Base-by-base conservation (phyloP, 2,888 invertebrate species). In the Uropetala carovei region DNA sequence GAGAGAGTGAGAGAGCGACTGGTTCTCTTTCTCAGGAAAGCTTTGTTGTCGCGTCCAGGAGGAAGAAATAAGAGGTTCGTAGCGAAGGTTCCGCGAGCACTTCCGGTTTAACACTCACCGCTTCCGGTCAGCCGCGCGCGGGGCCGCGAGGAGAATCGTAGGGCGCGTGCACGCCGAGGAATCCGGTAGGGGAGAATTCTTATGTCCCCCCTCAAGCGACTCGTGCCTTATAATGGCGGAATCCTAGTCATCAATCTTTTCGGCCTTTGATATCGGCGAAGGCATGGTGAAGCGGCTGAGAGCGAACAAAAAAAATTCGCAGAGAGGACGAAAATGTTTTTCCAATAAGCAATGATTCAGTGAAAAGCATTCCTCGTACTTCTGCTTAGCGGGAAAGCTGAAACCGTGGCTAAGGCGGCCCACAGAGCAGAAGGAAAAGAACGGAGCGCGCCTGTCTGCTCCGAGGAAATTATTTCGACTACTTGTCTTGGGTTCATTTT, bases 1-100 rank as follows among this genome's bases (percentile, higher is more conserved):
- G 60, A 27, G 86, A 60, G 30, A 86, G 59, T 10, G 60, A 27
- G 86, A 60, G 30, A 86, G 59, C 59, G 86, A 86, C 86, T 59
- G 27, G 86, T 59, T 86, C 59, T 86, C 59, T 86, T 60, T 60
- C 60, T 86, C 59, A 60, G 86, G 60, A 60, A 60, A 86, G 75
- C 75, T 75, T 75, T 75, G 75, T 75, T 75, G 75, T 75, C 75
- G 75, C 75, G 75, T 75, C 27, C 75, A 60, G 18, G 75, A 22
- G 75, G 27, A 22, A 27, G 22, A 22, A 27, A 27, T 75, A 60
- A 75, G 75, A 75, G 68, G 75, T 75, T 75, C 75, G 75, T 27
- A 75, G 75, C 75, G 22, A 27, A 27, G 75, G 75, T 27, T 75
- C 75, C 75, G 75, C 75, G 75, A 75, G 75, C 22, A 27, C 75